A percentile compares a stretch with the other conserved stretches of the same genome.
Conservation (phyloP, 2,113 vertebrate species). For the Catharus minimus region DNA sequence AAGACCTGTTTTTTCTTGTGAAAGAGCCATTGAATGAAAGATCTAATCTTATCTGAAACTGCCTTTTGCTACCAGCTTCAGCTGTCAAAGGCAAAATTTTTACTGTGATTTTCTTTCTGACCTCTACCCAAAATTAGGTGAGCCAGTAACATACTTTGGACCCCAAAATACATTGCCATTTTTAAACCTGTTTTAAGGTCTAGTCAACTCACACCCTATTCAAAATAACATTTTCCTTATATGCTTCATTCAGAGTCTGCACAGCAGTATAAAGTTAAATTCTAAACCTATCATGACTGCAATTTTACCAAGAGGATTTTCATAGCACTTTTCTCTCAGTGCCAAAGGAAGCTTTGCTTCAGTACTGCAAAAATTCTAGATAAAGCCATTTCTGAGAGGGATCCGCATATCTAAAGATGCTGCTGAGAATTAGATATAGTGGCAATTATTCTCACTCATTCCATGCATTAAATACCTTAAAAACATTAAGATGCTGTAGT, state of each 20-base stretch:
- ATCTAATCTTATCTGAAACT: background rate
- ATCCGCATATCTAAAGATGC: background rate
- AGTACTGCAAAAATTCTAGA: background rate
- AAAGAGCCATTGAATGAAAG: background rate
- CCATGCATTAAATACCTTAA: background rate
- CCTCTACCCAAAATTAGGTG: background rate
- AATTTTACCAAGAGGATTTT: background rate
- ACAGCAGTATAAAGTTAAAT: background rate
- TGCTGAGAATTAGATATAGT: background rate
- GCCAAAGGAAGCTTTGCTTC: background rate
- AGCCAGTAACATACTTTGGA: background rate
- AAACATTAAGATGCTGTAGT: background rate
- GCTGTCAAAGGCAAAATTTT: background rate
- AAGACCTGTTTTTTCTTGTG: background rate
- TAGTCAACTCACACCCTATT: background rate
- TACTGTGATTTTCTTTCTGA: background rate
- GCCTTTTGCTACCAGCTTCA: background rate
- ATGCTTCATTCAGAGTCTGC: background rate
- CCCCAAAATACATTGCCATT: accelerated
- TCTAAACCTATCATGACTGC: background rate
- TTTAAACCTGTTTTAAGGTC: background rate
- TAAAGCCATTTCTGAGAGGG: background rate
- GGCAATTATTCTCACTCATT: background rate
- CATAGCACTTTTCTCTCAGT: background rate
- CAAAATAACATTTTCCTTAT: background rate